These are phyloP conservation scores for Papilio protenor DNA, from an alignment of 2,888 invertebrate genomes.

Conservation along the genomic window DNA sequence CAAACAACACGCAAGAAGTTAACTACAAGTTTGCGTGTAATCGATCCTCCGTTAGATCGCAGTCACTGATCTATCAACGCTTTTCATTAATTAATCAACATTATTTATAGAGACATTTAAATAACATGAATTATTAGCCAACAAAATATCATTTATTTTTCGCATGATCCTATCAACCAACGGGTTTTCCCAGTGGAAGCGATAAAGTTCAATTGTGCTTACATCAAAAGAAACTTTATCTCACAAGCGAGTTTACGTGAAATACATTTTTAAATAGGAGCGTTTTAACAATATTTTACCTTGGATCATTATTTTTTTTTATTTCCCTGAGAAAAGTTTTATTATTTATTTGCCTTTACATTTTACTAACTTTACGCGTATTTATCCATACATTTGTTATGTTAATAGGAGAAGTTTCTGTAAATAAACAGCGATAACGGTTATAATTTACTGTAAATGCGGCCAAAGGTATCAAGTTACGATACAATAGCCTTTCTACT, in stretches of 20 bases:
- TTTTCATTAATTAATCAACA: slow-evolving; percentile 13
- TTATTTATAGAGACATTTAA: slow-evolving; percentile 10
- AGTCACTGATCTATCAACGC: slow-evolving; percentile 16
- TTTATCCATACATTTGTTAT: neutral
- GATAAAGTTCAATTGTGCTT: neutral
- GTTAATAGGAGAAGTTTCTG: slow-evolving; percentile 5
- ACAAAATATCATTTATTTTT: slow-evolving; percentile 10
- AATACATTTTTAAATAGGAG: neutral
- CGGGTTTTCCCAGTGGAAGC: neutral
- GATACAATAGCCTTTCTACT: slow-evolving; percentile 7
- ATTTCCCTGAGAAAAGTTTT: neutral
- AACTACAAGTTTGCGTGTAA: neutral
- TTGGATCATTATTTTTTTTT: too few species aligned
- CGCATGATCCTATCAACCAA: neutral
- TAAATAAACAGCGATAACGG: neutral
- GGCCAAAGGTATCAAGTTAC: slow-evolving; percentile 18
- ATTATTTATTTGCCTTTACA: too few species aligned
- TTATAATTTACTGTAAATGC: slow-evolving; percentile 23
- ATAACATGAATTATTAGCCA: neutral
- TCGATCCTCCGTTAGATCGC: slow-evolving; percentile 9
- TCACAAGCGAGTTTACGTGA: too few species aligned
- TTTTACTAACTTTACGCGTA: neutral
- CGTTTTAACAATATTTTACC: too few species aligned
- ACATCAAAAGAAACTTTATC: neutral
- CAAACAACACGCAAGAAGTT: neutral